phyloP scores from a whole-genome alignment of 2,888 invertebrate genomes.

The Chaetoderma sp. region DNA sequence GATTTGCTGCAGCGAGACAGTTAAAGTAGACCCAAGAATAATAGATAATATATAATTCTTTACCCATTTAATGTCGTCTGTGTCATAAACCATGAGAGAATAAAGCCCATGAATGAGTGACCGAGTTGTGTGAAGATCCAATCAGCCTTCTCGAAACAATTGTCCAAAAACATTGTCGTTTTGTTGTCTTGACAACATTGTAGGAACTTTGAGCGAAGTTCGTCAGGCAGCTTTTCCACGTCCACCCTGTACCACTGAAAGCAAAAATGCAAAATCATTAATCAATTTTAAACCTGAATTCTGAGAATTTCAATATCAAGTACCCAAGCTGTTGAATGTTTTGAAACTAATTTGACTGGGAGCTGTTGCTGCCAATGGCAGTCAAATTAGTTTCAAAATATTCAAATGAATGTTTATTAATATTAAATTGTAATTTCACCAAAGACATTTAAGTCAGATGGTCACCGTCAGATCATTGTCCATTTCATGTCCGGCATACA shows the following conservation, averaged over 20 bases:
- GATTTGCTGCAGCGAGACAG: too few species aligned
- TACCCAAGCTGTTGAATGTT: neutral
- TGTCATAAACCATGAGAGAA: slow-evolving; percentile 91
- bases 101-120: slow-evolving; percentile 87
- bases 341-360: too few species aligned
- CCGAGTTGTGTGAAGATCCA: slow-evolving; percentile 90
- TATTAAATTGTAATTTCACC: too few species aligned
- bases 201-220: slow-evolving; percentile 53
- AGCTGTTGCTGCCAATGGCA: too few species aligned
- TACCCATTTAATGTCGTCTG: slow-evolving; percentile 96
- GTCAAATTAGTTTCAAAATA: too few species aligned
- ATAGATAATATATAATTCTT: too few species aligned
- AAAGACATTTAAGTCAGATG: too few species aligned
- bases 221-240: slow-evolving; percentile 42
- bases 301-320: neutral
- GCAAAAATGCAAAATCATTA: neutral
- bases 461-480: too few species aligned
- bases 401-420: too few species aligned
- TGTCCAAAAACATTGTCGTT: slow-evolving; percentile 80
- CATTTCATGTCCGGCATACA: too few species aligned
- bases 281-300: neutral
- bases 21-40: too few species aligned
- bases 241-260: slow-evolving; percentile 65
- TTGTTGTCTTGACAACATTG: slow-evolving; percentile 76
- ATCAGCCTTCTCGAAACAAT: slow-evolving; percentile 84